Percentiles rank a stretch among this genome's conserved stretches.
phyloP scores from a whole-genome alignment of 2,113 vertebrate genomes.

The Triplophysa rosa region DNA sequence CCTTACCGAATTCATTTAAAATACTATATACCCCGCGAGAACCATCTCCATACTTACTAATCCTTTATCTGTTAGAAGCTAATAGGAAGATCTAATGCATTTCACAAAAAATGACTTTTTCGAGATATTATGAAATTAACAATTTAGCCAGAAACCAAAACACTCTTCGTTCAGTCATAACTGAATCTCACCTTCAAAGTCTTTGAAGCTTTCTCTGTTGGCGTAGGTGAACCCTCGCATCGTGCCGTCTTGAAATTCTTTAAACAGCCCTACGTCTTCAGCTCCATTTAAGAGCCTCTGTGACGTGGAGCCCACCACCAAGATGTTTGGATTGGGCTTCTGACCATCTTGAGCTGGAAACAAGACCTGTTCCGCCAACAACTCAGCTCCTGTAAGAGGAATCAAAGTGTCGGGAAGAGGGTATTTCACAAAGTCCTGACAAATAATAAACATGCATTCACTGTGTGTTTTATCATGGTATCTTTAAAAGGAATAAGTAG shows the following conservation, averaged over 20 bases:
- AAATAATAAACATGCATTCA: not conserved
- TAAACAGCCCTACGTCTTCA: constrained; percentile 88
- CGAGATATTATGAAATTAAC: not conserved
- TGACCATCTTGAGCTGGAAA: constrained; percentile 59
- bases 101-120: not conserved
- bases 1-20: not conserved
- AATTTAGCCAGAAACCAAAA: not conserved
- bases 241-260: constrained; percentile 85
- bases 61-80: not conserved
- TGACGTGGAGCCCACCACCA: constrained; percentile 83
- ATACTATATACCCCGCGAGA: not conserved
- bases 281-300: constrained; percentile 85
- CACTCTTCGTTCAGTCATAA: not conserved
- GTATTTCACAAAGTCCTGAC: not conserved
- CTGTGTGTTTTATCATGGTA: no score
- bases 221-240: constrained; percentile 87
- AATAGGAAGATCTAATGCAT: not conserved
- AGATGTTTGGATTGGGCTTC: constrained; percentile 79
- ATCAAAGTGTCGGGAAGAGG: not conserved
- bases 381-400: constrained; percentile 79
- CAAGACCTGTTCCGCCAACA: constrained; percentile 81
- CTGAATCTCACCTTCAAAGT: constrained; percentile 78
- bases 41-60: not conserved
- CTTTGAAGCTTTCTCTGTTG: constrained; percentile 84
- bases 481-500: no score